These are phyloP conservation scores for Onychorhynchus coronatus DNA, from an alignment of 2,113 vertebrate genomes.

Conservation along the genomic window DNA sequence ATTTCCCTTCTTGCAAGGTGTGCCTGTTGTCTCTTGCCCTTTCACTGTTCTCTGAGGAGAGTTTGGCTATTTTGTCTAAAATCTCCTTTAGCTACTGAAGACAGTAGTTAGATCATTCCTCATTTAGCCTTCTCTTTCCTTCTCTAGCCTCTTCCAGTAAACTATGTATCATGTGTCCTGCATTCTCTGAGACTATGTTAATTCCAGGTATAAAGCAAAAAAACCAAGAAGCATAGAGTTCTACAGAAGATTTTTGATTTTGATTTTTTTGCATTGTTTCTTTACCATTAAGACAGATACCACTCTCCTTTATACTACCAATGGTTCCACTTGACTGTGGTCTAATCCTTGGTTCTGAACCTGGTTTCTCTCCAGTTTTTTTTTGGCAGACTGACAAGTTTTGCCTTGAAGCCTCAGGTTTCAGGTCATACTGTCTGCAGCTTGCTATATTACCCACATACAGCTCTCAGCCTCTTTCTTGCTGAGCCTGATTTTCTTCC, in stretches of 20 bases:
- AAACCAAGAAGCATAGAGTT: neutral
- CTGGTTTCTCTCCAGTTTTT: neutral
- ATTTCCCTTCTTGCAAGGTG: neutral
- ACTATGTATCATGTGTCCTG: neutral
- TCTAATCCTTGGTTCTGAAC: neutral
- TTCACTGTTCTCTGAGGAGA: neutral
- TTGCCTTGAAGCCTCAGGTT: neutral
- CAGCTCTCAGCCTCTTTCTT: neutral
- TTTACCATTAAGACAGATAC: neutral
- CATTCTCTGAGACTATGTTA: neutral
- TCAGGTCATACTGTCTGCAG: neutral
- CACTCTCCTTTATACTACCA: neutral
- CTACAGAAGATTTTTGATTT: no score
- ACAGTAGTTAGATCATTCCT: neutral
- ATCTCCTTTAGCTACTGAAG: neutral
- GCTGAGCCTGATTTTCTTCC: neutral
- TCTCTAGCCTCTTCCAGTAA: neutral
- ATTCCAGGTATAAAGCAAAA: neutral
- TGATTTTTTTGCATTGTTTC: neutral
- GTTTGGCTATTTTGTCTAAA: neutral
- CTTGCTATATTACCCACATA: neutral
- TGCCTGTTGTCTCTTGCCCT: neutral
- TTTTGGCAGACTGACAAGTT: neutral
- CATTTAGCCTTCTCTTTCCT: neutral
- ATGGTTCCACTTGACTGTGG: neutral